Evolutionary conservation across 2,797 vertebrate species (phyloP).

Genomic region (Caiman crocodilus): DNA sequence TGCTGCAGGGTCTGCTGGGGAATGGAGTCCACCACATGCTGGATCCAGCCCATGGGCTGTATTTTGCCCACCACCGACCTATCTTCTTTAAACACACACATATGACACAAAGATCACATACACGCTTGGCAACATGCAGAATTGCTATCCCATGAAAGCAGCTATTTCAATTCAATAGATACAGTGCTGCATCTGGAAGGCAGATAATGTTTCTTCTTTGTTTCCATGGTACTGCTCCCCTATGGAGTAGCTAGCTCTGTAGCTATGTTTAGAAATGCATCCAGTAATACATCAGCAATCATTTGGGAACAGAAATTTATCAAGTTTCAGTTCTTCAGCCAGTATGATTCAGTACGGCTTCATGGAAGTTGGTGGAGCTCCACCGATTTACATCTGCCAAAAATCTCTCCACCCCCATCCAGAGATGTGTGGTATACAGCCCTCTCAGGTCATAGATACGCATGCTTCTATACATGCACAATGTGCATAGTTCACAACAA

Average conservation of each 20-base stretch:
- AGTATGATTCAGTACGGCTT: fast-evolving
- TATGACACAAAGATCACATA: background rate
- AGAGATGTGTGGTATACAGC: background rate
- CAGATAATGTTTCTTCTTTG: fast-evolving
- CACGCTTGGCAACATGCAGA: fast-evolving
- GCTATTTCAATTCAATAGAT: fast-evolving
- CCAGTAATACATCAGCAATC: fast-evolving
- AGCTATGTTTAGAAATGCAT: background rate
- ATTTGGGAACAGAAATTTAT: fast-evolving
- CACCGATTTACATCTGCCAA: fast-evolving
- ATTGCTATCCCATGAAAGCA: fast-evolving
- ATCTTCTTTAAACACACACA: background rate
- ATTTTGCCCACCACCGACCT: too few relatives aligned
- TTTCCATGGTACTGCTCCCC: fast-evolving
- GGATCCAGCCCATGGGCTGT: too few relatives aligned
- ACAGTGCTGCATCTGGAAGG: fast-evolving
- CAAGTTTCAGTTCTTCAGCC: fast-evolving
- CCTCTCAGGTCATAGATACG: background rate
- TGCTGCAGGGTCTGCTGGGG: too few relatives aligned
- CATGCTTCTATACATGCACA: background rate
- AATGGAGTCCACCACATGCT: too few relatives aligned
- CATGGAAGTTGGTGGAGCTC: fast-evolving
- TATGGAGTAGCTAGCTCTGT: fast-evolving
- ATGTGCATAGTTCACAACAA: too few relatives aligned
- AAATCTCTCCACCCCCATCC: fast-evolving